phyloP scores from a whole-genome alignment of 2,888 invertebrate genomes.

The Lasioglossum calceatum region DNA sequence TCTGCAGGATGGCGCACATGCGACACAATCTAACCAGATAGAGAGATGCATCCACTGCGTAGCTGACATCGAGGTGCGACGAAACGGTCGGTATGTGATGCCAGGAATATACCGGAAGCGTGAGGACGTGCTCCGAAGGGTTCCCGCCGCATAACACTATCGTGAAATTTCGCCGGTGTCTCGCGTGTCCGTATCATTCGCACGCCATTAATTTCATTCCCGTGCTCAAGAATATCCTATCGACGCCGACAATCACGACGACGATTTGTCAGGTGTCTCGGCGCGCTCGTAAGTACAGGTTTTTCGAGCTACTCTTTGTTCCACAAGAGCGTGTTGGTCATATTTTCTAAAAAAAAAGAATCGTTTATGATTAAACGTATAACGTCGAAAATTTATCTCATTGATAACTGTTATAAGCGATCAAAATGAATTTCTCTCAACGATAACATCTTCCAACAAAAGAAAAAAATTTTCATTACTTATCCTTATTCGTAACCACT shows the following conservation, averaged over 20 bases:
- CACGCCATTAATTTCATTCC: constrained; percentile 75
- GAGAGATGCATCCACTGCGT: constrained; percentile 50
- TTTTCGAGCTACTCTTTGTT: too few relatives aligned
- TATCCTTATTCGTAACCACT: too few relatives aligned
- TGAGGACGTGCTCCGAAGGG: constrained; percentile 70
- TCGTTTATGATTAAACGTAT: too few relatives aligned
- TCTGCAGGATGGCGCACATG: constrained; percentile 29
- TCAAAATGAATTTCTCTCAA: too few relatives aligned
- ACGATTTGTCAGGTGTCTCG: constrained; percentile 70
- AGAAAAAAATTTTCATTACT: too few relatives aligned
- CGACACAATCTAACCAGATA: constrained; percentile 32
- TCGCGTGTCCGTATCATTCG: constrained; percentile 67
- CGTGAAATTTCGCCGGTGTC: constrained; percentile 67
- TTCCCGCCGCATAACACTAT: constrained; percentile 71
- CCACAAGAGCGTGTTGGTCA: too few relatives aligned
- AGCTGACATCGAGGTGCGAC: constrained; percentile 65
- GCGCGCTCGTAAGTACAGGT: background rate
- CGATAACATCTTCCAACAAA: too few relatives aligned
- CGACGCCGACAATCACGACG: constrained; percentile 70
- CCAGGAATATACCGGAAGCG: constrained; percentile 67
- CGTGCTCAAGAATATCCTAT: constrained; percentile 72
- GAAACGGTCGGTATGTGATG: constrained; percentile 73
- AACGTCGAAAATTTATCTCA: too few relatives aligned
- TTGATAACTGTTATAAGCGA: too few relatives aligned
- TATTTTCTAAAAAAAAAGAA: too few relatives aligned